Evolutionary conservation across 1,140 invertebrate genomes (phyloP).

Genomic region (Eumeta japonica): DNA sequence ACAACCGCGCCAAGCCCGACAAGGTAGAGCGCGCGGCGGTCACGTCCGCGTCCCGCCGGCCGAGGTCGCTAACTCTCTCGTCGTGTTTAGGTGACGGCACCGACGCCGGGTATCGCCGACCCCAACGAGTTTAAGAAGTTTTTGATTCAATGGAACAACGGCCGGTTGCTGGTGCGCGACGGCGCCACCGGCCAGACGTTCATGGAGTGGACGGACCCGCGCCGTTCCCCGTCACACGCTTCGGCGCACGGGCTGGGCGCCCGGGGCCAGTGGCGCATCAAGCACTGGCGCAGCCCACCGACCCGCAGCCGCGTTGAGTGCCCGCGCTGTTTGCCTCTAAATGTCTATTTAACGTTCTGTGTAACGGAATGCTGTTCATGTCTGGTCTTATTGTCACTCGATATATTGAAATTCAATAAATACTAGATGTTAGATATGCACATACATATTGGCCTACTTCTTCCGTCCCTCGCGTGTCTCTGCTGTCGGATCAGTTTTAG

Average conservation of each 20-base stretch:
- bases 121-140: constrained; percentile 60
- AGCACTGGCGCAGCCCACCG: constrained; percentile 25
- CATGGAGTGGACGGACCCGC: constrained; percentile 61
- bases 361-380: no score
- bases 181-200: constrained; percentile 42
- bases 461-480: no score
- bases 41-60: background rate
- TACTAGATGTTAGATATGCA: no score
- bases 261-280: constrained; percentile 60
- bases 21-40: constrained; percentile 58
- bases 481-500: no score
- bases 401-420: no score
- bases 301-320: no score
- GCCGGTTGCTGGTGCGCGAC: constrained; percentile 53
- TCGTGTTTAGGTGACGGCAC: constrained; percentile 52
- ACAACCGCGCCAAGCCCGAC: constrained; percentile 63
- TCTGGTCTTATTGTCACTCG: no score
- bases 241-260: constrained; percentile 63
- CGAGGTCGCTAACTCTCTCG: background rate
- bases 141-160: constrained; percentile 61
- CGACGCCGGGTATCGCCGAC: constrained; percentile 58
- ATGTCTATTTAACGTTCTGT: no score
- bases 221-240: constrained; percentile 60
- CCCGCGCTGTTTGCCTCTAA: no score
- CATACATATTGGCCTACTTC: no score